A percentile compares a stretch with the other conserved stretches of the same genome.
These are phyloP conservation scores for Hipposideros armiger DNA, from an alignment of 2,113 vertebrate species.

Conservation along the genomic window DNA sequence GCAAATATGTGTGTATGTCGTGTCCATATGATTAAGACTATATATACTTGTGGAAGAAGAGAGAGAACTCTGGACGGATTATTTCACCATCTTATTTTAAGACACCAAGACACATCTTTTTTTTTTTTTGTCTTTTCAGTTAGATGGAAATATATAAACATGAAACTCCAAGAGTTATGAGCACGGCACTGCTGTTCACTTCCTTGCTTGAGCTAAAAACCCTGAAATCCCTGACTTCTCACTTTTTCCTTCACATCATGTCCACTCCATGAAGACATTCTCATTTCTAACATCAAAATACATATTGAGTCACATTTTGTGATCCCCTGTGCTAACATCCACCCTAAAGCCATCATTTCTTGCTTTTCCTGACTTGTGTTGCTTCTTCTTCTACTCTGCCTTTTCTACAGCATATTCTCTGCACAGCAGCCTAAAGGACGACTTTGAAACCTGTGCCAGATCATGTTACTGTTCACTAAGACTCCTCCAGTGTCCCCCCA, in stretches of 20 bases:
- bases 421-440: background rate
- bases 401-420: background rate
- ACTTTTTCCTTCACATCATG: accelerated
- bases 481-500: background rate
- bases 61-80: background rate
- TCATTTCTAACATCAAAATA: background rate
- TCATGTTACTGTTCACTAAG: background rate
- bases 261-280: background rate
- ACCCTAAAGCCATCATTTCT: too few relatives aligned
- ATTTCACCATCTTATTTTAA: conserved; percentile 19
- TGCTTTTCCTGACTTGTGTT: background rate
- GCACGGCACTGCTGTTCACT: too few relatives aligned
- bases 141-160: background rate
- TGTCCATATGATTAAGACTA: background rate
- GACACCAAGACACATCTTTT: background rate
- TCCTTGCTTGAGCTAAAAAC: background rate
- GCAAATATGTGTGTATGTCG: background rate
- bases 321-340: background rate
- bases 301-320: background rate
- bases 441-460: background rate
- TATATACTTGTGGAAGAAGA: background rate
- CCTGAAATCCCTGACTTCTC: background rate
- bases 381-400: background rate
- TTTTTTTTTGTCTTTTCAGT: background rate
- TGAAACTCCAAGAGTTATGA: background rate